phyloP scores from a whole-genome alignment of 2,888 invertebrate genomes.

The Noctua janthina region DNA sequence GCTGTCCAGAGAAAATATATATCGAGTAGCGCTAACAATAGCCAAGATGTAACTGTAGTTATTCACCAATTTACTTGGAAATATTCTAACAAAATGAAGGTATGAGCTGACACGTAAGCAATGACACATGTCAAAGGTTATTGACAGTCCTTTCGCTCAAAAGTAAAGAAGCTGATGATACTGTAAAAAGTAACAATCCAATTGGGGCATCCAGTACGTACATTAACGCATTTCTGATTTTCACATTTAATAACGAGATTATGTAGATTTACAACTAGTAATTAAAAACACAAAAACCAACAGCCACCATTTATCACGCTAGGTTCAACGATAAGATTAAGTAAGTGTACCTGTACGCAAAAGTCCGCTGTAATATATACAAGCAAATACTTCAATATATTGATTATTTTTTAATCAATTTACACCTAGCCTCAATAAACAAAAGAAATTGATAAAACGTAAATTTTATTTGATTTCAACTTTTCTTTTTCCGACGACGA shows the following conservation, averaged over 20 bases:
- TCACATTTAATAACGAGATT: conserved; percentile 9
- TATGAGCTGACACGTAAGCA: conserved; percentile 89
- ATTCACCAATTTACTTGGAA: conserved; percentile 61
- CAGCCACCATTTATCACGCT: conserved; percentile 50
- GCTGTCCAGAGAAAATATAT: conserved; percentile 15
- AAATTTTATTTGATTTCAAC: conserved; percentile 44
- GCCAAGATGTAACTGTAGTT: conserved; percentile 35
- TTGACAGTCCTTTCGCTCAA: conserved; percentile 84
- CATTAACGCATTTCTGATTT: conserved; percentile 5
- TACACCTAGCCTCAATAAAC: conserved; percentile 37
- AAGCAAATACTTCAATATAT: conserved; percentile 26
- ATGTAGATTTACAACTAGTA: conserved; percentile 22
- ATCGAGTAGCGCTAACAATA: conserved; percentile 24
- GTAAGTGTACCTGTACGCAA: conserved; percentile 61
- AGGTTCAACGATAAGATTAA: conserved; percentile 49
- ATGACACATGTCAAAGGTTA: conserved; percentile 91
- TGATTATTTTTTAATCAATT: conserved; percentile 34
- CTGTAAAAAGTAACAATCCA: conserved; percentile 26
- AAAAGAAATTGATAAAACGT: conserved; percentile 32
- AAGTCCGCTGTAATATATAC: conserved; percentile 21
- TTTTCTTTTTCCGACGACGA: conserved; percentile 55
- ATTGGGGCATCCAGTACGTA: conserved; percentile 11
- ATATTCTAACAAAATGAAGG: conserved; percentile 78
- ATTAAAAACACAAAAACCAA: conserved; percentile 31
- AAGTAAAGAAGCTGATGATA: conserved; percentile 60